Base-by-base conservation (phyloP, 2,888 invertebrate species). In the Polyommatus iphigenia region DNA sequence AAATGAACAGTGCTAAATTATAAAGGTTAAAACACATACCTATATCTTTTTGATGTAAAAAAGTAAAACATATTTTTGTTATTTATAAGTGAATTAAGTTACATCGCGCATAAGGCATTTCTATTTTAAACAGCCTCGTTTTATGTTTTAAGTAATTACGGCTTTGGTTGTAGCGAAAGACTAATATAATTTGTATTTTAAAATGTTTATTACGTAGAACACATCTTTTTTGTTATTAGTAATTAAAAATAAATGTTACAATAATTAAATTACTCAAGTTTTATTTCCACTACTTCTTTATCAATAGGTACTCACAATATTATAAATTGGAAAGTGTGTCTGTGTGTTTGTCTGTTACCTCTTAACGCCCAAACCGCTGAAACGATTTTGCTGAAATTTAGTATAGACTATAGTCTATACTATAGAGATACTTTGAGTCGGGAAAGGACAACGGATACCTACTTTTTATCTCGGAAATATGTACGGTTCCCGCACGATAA, bases 51-150 rank as follows among this genome's bases (percentile, higher is more conserved):
- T 13, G 32, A 67, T 29, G 67, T 67, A 29, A 67, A 15, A 15
- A 67, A 67, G 15, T 67, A 18, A 67, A 15, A 67, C 15, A 67
- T 67, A 67, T 67, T 62, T 24, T 67, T 67, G 24, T 67, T 67
- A 67, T 67, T 32, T 13, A 29, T 67, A 67, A 67, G 67, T 67
- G 15, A 18, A 67, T 29, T 67, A 67, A 67, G 10, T 29, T 15
- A 13, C 10, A 32, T 32, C 5, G 6, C 15, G 15, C 10, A 18
- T 67, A 67, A 67, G 67, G 29, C 29, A 32, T 67, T 67, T 67
- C 15, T 67, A 62, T 29, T 32, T 29, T 29, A 18, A 67, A 29
- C 18, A 67, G 29, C 67, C 24, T 67, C 29, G 29, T 67, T 67
- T 29, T 10, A 29, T 67, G 3, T 67, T 67, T 32, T 67, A 67